Conservation (phyloP, 2,797 vertebrate genomes). For the Danionella dracula region DNA sequence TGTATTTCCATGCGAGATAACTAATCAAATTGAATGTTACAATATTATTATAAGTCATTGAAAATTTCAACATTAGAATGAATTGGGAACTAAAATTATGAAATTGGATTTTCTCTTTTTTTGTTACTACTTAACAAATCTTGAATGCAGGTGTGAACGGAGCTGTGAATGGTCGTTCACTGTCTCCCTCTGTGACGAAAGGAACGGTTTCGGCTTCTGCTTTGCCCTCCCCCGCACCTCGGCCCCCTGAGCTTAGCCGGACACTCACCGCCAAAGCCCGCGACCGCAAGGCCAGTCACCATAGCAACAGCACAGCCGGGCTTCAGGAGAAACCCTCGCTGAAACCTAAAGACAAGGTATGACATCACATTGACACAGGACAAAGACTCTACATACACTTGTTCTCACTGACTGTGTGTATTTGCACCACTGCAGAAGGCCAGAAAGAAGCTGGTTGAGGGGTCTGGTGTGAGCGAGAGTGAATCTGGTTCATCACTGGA, state of each 20-base stretch:
- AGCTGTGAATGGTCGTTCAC: slow-evolving; percentile 83
- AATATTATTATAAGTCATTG: no score
- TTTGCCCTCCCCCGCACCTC: slow-evolving; percentile 66
- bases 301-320: slow-evolving; percentile 68
- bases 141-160: slow-evolving; percentile 80
- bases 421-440: slow-evolving; percentile 70
- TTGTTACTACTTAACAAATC: no score
- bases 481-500: slow-evolving; percentile 92
- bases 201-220: slow-evolving; percentile 72
- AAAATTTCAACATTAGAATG: no score
- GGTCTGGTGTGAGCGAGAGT: slow-evolving; percentile 84
- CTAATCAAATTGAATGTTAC: no score
- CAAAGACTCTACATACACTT: not conserved
- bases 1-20: no score
- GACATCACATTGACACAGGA: slow-evolving; percentile 19
- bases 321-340: slow-evolving; percentile 70
- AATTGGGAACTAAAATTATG: no score
- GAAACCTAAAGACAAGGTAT: slow-evolving; percentile 93
- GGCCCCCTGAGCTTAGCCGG: slow-evolving; percentile 72
- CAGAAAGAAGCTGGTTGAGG: slow-evolving; percentile 82
- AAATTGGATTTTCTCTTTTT: no score
- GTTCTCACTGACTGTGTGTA: slow-evolving; percentile 4
- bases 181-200: slow-evolving; percentile 74
- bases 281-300: slow-evolving; percentile 73
- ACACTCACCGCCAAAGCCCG: slow-evolving; percentile 68